Percentiles rank a stretch among this genome's conserved stretches.
These are phyloP conservation scores for Chelonus formosanus DNA, from an alignment of 2,888 invertebrate genomes.

Conservation along the genomic window DNA sequence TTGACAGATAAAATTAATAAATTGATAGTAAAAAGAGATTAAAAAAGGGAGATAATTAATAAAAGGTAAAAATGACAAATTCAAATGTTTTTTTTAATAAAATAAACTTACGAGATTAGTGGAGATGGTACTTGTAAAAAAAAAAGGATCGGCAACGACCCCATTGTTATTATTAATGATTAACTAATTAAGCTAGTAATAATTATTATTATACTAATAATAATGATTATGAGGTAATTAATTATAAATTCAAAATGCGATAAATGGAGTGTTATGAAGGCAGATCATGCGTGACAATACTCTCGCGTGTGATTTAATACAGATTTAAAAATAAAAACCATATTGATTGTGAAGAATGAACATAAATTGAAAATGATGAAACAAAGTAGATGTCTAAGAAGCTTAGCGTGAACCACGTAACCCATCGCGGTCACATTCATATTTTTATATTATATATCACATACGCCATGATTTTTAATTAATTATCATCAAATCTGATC, in stretches of 20 bases:
- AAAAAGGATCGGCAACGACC: conserved; percentile 48
- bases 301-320: conserved; percentile 18
- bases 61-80: conserved; percentile 14
- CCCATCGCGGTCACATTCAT: conserved; percentile 47
- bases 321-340: conserved; percentile 31
- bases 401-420: conserved; percentile 47
- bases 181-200: conserved; percentile 49
- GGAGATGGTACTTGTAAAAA: conserved; percentile 44
- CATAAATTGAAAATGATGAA: conserved; percentile 14
- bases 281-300: conserved; percentile 29
- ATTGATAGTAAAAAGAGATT: conserved; percentile 33
- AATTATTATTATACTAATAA: background rate
- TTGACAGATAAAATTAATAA: conserved; percentile 31
- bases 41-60: conserved; percentile 29
- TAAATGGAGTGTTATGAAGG: conserved; percentile 38
- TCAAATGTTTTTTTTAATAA: conserved; percentile 26
- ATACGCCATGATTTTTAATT: conserved; percentile 35
- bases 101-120: conserved; percentile 17
- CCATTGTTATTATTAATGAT: conserved; percentile 52
- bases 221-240: conserved; percentile 47
- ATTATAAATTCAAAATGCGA: conserved; percentile 45
- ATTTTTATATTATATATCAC: conserved; percentile 48
- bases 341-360: conserved; percentile 35
- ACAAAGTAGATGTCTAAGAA: conserved; percentile 45
- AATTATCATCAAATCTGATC: conserved; percentile 29